Base-by-base conservation (phyloP, 2,113 vertebrate genomes). In the Passer montanus region DNA sequence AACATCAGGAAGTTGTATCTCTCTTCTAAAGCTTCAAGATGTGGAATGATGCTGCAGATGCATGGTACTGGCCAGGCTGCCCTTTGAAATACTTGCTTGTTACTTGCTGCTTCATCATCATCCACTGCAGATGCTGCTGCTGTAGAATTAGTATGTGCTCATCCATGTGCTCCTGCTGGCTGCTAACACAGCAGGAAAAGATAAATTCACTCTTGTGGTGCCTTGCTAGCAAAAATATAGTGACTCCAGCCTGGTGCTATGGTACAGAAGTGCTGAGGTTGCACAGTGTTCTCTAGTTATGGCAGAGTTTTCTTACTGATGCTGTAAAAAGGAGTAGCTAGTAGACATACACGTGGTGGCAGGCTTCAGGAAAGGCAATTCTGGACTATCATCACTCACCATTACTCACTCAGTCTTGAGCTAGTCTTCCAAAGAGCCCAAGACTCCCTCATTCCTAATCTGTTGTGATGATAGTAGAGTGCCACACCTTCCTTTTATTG, bases 31-130 rank as follows among this genome's bases (percentile, higher is more conserved):
- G 56, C 8, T 76, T 88, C 47, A 72, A 24, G 44, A 21, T 64
- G 3, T 27, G 18, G 15, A 59, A 30, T 39, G 39, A 12, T 63
- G 8, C n/a, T 59, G 39, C 7, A 39, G n/a, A 13, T 67, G 9
- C 13, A 5, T 4, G 19, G 43, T 33, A 7, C 10, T 73, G 43
- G 37, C 64, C 26, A 37, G 46, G 46, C 62, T 83, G 18, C 21
- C 6, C n/a, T 8, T 59, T 0, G 0, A 7, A 79, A 43, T 37
- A 67, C 5, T 4, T 5, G 3, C 5, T 21, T 33, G 11, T 55
- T 66, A 23, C 20, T 63, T 52, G 26, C 43, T 70, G 55, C 11
- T 3, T 39, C 0, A 0, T 74, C 37, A 3, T 73, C 27, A 3
- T 66, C 31, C 4, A 0, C 55, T 84, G 68, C n/a, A 80, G 31